phyloP scores from a whole-genome alignment of 2,888 invertebrate species.

The Ptilodon capucinus region DNA sequence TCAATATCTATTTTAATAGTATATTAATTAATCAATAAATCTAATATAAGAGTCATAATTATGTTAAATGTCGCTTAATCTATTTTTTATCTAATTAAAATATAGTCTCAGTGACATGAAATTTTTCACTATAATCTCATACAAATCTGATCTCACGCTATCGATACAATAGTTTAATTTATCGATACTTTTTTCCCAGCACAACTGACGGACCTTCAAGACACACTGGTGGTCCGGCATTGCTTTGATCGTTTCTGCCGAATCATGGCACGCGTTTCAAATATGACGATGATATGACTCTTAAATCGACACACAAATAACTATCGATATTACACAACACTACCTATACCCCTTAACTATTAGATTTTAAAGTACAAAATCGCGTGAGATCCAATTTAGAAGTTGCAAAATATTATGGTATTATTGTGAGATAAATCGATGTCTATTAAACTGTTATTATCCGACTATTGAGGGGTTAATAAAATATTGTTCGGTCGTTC shows the following conservation, averaged over 20 bases:
- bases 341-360: conserved; percentile 15
- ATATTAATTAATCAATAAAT: no score
- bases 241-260: conserved; percentile 76
- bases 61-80: no score
- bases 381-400: background rate
- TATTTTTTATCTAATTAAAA: no score
- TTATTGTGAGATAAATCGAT: conserved; percentile 64
- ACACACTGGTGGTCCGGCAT: conserved; percentile 76
- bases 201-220: conserved; percentile 34
- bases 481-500: conserved; percentile 69
- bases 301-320: conserved; percentile 42
- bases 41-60: no score
- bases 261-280: conserved; percentile 80
- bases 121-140: no score
- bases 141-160: no score
- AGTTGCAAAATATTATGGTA: conserved; percentile 21
- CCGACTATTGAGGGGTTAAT: conserved; percentile 69
- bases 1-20: no score
- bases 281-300: conserved; percentile 78
- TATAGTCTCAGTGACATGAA: no score
- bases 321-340: conserved; percentile 14
- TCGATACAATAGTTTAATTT: conserved; percentile 8
- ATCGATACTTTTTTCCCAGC: conserved; percentile 39
- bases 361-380: conserved; percentile 19
- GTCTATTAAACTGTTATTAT: conserved; percentile 80